These are phyloP conservation scores for Catamblyrhynchus diadema DNA, from an alignment of 2,797 vertebrate genomes.

Conservation along the genomic window DNA sequence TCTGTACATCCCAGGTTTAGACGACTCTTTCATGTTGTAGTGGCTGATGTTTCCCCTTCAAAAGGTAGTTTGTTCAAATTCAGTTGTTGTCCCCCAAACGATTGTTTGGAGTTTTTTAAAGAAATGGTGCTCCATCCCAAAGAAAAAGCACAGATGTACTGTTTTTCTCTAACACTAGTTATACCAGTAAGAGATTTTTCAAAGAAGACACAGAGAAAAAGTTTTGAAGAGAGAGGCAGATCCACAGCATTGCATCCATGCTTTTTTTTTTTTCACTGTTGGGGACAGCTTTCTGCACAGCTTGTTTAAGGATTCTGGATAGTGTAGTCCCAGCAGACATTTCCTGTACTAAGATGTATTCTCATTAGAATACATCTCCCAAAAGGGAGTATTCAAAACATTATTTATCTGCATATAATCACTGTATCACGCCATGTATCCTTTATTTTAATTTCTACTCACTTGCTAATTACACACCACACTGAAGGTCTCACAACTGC, in stretches of 20 bases:
- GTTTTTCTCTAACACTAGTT: neutral
- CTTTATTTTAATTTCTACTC: conserved; percentile 58
- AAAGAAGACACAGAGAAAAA: neutral
- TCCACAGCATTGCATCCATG: neutral
- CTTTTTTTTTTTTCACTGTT: neutral
- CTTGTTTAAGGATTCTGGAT: conserved; percentile 47
- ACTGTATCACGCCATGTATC: conserved; percentile 42
- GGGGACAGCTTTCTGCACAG: neutral
- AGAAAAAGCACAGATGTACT: neutral
- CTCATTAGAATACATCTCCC: conserved; percentile 34
- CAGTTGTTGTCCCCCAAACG: neutral
- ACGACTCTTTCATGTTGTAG: neutral
- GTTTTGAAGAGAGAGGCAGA: neutral
- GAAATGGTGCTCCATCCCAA: neutral
- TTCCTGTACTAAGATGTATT: conserved; percentile 36
- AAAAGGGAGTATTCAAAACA: conserved; percentile 52
- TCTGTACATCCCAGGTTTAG: neutral
- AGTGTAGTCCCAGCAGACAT: conserved; percentile 30
- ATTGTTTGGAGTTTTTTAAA: neutral
- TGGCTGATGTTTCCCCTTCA: neutral
- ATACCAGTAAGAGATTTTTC: neutral
- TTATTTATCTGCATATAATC: conserved; percentile 61
- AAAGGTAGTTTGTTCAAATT: neutral
- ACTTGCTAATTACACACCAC: conserved; percentile 66
- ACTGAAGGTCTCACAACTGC: conserved; percentile 62